A percentile compares a stretch with the other conserved stretches of the same genome.
Evolutionary conservation across 2,113 vertebrate species (phyloP).

Genomic region (Bettongia penicillata): DNA sequence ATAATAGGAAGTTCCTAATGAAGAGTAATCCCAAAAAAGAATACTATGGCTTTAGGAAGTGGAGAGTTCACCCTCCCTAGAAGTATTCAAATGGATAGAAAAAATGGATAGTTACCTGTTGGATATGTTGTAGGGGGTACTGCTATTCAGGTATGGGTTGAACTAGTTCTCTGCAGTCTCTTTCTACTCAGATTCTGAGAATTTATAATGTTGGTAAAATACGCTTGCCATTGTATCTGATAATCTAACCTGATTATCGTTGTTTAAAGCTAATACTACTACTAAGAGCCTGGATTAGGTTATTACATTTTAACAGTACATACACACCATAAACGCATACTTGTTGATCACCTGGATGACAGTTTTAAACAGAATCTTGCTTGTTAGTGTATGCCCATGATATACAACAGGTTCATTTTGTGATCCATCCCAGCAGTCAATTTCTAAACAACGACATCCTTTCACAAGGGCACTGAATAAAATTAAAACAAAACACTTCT

Average conservation of each 20-base stretch:
- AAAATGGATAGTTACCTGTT: neutral
- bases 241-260: neutral
- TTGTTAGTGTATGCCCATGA: slow-evolving; percentile 91
- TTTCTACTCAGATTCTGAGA: neutral
- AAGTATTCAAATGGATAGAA: neutral
- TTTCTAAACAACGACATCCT: slow-evolving; percentile 94
- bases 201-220: neutral
- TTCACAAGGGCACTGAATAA: slow-evolving; percentile 88
- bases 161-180: neutral
- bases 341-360: slow-evolving; percentile 88
- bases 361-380: slow-evolving; percentile 89
- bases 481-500: slow-evolving; percentile 45
- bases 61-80: neutral
- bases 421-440: slow-evolving; percentile 93
- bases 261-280: neutral
- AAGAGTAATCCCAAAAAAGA: neutral
- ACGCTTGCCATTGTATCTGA: neutral
- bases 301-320: neutral
- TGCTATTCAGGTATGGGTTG: neutral
- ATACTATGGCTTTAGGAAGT: neutral
- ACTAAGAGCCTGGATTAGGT: neutral
- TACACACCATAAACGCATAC: slow-evolving; percentile 90
- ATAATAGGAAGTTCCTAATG: neutral
- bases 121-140: neutral
- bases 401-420: slow-evolving; percentile 89